These are phyloP conservation scores for Papilio machaon DNA, from an alignment of 1,140 invertebrate species.

Conservation along the genomic window DNA sequence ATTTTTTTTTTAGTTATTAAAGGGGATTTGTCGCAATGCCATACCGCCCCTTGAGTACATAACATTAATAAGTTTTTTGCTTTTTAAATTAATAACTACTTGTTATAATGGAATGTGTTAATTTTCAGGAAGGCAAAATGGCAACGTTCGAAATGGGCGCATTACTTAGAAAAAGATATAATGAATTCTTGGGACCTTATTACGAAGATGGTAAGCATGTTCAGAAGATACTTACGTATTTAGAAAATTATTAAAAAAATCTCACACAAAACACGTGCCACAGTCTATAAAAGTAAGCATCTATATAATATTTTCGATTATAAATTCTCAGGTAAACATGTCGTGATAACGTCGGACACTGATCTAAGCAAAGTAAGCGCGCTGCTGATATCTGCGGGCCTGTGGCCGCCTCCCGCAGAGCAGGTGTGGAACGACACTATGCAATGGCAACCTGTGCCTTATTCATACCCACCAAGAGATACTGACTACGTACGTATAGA, in stretches of 20 bases:
- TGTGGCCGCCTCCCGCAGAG: conserved; percentile 83
- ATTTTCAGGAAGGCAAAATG: conserved; percentile 83
- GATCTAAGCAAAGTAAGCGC: conserved; percentile 90
- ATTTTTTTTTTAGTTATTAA: too few relatives aligned
- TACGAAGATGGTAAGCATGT: conserved; percentile 78
- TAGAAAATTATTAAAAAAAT: too few relatives aligned
- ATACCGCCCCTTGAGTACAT: too few relatives aligned
- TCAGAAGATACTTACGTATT: not conserved
- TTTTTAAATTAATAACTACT: not conserved
- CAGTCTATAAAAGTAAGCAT: not conserved
- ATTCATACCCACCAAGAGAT: conserved; percentile 64
- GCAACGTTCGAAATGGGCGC: conserved; percentile 83
- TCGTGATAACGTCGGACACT: conserved; percentile 86
- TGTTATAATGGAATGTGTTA: conserved; percentile 18
- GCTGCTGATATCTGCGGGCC: conserved; percentile 86
- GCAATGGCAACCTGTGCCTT: conserved; percentile 87
- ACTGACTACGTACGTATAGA: conserved; percentile 72
- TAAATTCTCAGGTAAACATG: conserved; percentile 58
- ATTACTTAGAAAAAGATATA: conserved; percentile 83
- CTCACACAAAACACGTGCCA: not conserved
- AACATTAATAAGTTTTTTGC: not conserved
- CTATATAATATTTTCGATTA: not conserved
- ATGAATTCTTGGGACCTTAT: conserved; percentile 80
- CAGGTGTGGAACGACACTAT: conserved; percentile 85
- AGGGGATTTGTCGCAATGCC: too few relatives aligned